Evolutionary conservation across 2,888 invertebrate species (phyloP), one percentile per base, ranked within the genome.

Genomic region (Microplitis manilae): DNA sequence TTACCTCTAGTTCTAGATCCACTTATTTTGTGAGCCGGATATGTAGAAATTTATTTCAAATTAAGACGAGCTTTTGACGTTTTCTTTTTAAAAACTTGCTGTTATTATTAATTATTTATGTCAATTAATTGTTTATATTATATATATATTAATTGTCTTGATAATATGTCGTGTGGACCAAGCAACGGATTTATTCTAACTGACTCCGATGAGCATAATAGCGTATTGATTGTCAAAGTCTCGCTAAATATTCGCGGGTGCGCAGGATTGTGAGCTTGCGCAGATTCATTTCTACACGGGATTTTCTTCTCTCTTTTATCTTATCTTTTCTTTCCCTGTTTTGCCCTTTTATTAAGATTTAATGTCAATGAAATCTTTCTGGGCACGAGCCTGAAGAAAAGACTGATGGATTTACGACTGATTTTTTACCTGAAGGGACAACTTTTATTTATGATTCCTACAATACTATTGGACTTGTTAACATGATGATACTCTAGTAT

Each of bases 221-320:
- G 13, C 86, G 88, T 89, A 89, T 89, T 89, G 89, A 89, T 89
- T 88, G 30, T 50, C 50, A 71, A 60, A 40, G 65, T 59, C 67
- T 74, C 64, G 20, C 17, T 39, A 61, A 30, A 39, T 70, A 69
- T 62, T 70, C 77, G 74, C 65, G 78, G 71, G 75, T 78, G 78
- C 75, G 78, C 73, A 65, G 68, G 68, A 59, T 50, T 62, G 6
- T 17, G 41, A 13, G 72, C 77, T 38, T 68, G 76, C 78, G 76
- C 74, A 50, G 50, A 50, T 50, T 50, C 30, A 30, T 30, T 30
- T 30, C 30, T 4, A 30, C 30, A 30, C 30, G 30, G 30, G 30
- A 30, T 30, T 30, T 30, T 30, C 30, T 50, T 50, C 8, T 50
- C 50, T 8, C 50, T 50, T 50, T 4, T 8, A 50, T 8, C 13